Evolutionary conservation across 2,797 vertebrate species (phyloP), one percentile per base, ranked within the genome.

Genomic region (Naso thynnoides): DNA sequence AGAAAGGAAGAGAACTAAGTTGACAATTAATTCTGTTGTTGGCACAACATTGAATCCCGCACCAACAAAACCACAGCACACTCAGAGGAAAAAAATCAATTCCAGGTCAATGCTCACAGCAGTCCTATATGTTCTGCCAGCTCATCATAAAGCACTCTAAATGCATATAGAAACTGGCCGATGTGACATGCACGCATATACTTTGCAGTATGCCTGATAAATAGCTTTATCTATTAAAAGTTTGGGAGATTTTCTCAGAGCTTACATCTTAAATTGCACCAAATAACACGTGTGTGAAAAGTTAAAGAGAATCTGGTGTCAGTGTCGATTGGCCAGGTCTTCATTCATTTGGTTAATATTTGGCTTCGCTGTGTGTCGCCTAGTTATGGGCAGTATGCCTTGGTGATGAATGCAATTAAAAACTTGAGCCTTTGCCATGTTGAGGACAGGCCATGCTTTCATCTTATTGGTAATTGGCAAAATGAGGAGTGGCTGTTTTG

Each of bases 341-440:
- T 78, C 33, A 42, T 83, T 76, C 69, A 71, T 86, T 77, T 56
- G 69, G 61, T 69, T 75, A 70, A 78, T 77, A 80, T 86, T 86
- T 70, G 56, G 72, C 63, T 81, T 82, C 71, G 84, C 83, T 73
- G 73, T 42, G 61, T 23, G 65, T 74, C 75, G 62, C 64, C 70
- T 73, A 48, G 75, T 85, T 79, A 70, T 84, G 70, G 72, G 77
- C 71, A 27, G 56, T 24, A 23, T 47, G 70, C 87, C 83, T 78
- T 16, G 26, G 84, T 86, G 68, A 83, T 84, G 83, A 86, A 79
- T 78, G 85, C 86, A 89, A 93, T 93, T 92, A 90, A 89, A 90
- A 88, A 86, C 49, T 85, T 89, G 83, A 92, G 84, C 80, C 70
- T 82, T 79, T 73, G 86, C 87, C 80, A 90, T 24, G 31, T 65